A percentile compares a stretch with the other conserved stretches of the same genome.
Conservation (phyloP, 1,140 invertebrate species). For the Stenopsyche tienmushanensis region DNA sequence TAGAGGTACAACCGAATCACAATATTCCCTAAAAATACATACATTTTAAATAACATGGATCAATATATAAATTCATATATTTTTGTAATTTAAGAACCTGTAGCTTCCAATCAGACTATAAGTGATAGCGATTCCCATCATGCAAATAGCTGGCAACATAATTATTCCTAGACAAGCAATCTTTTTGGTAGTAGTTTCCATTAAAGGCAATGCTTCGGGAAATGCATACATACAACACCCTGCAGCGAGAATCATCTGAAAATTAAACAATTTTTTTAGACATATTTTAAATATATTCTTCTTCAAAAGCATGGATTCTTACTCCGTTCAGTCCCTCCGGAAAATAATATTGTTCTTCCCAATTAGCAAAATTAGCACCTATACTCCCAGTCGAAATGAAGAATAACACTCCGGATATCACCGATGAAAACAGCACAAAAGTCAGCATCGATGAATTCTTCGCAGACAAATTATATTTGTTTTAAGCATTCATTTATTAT, state of each 20-base stretch:
- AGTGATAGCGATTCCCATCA: constrained; percentile 44
- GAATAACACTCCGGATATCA: constrained; percentile 45
- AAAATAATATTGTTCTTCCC: constrained; percentile 41
- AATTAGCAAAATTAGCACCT: constrained; percentile 46
- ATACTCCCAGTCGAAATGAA: constrained; percentile 47
- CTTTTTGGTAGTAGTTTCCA: constrained; percentile 35
- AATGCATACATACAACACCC: constrained; percentile 47
- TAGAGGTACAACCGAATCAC: constrained; percentile 59
- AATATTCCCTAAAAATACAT: constrained; percentile 30
- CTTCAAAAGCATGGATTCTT: constrained; percentile 3
- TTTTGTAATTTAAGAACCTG: constrained; percentile 44
- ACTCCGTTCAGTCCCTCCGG: constrained; percentile 40
- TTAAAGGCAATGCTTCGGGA: constrained; percentile 43
- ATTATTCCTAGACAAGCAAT: constrained; percentile 43
- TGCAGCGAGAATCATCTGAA: constrained; percentile 48
- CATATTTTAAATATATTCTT: neutral
- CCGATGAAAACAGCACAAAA: constrained; percentile 43
- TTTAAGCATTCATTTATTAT: neutral
- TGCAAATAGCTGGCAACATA: constrained; percentile 45
- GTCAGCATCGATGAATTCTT: constrained; percentile 46
- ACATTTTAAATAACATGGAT: no score
- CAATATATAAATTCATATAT: neutral
- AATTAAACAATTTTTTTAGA: constrained; percentile 12
- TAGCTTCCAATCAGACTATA: constrained; percentile 49
- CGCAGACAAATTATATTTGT: no score